These are phyloP conservation scores for Aphidius gifuensis DNA, from an alignment of 1,140 invertebrate genomes.

Conservation along the genomic window DNA sequence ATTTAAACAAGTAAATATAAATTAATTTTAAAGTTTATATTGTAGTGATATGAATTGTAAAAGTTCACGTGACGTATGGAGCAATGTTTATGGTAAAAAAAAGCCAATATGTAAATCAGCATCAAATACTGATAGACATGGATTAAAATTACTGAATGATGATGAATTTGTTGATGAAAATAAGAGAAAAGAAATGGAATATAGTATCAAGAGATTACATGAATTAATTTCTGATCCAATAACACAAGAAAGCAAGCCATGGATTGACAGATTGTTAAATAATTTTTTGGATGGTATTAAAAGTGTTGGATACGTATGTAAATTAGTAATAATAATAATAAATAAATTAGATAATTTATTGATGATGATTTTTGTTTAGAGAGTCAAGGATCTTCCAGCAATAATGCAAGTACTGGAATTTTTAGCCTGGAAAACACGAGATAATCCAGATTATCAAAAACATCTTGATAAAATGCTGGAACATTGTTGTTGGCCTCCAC, in stretches of 20 bases:
- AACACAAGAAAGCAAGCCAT: constrained; percentile 21
- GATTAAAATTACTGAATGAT: constrained; percentile 1
- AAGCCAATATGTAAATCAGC: neutral
- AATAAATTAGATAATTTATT: no score
- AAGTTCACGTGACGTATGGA: neutral
- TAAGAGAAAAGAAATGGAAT: constrained; percentile 12
- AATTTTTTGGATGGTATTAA: constrained; percentile 27
- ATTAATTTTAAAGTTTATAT: no score
- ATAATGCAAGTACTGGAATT: constrained; percentile 39
- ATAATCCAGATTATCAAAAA: constrained; percentile 27
- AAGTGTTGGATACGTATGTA: constrained; percentile 42
- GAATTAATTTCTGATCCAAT: constrained; percentile 34
- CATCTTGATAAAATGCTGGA: constrained; percentile 35
- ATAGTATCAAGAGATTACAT: constrained; percentile 30
- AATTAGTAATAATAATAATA: neutral
- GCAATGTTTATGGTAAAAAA: neutral
- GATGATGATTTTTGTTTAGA: constrained; percentile 22
- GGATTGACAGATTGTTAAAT: constrained; percentile 32
- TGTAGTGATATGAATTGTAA: no score
- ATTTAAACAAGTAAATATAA: no score
- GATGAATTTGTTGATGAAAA: neutral
- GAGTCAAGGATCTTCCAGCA: constrained; percentile 33
- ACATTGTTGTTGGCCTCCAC: constrained; percentile 28
- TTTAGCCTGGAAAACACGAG: constrained; percentile 24
- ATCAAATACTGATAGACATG: neutral